A percentile compares a stretch with the other conserved stretches of the same genome.
Conservation (phyloP, 2,797 vertebrate species). For the Sorex maritimensis region DNA sequence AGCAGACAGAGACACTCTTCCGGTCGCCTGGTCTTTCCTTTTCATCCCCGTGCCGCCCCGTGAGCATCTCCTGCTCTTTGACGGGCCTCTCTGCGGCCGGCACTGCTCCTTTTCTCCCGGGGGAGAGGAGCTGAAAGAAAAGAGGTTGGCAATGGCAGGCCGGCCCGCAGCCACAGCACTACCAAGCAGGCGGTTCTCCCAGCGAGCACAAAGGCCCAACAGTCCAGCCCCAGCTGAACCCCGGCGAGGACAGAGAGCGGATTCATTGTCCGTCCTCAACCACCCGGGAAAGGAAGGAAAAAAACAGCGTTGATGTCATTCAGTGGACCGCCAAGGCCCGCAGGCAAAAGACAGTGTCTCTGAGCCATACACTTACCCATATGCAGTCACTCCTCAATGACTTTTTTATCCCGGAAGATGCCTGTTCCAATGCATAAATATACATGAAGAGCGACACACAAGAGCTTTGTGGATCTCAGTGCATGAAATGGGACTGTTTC, state of each 20-base stretch:
- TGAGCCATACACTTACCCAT: conserved; percentile 60
- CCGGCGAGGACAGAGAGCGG: conserved; percentile 4
- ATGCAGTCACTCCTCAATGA: conserved; percentile 57
- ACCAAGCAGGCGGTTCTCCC: conserved; percentile 71
- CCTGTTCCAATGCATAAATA: conserved; percentile 45
- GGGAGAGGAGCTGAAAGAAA: conserved; percentile 61
- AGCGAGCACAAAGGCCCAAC: conserved; percentile 80
- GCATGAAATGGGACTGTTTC: conserved; percentile 60
- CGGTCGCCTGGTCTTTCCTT: too few species aligned
- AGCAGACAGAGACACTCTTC: too few species aligned
- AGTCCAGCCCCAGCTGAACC: conserved; percentile 79
- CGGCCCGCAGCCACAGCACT: conserved; percentile 65
- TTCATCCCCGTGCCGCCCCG: too few species aligned
- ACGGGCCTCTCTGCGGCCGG: too few species aligned
- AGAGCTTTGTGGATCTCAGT: conserved; percentile 4
- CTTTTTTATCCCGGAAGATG: not conserved
- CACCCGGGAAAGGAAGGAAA: conserved; percentile 61
- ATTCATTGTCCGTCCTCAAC: conserved; percentile 68
- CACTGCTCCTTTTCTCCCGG: too few species aligned
- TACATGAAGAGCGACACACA: conserved; percentile 38
- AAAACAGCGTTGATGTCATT: conserved; percentile 78
- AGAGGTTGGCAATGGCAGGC: conserved; percentile 78
- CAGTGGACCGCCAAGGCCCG: conserved; percentile 35
- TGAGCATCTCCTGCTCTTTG: too few species aligned
- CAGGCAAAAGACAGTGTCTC: not conserved